Evolutionary conservation across 2,888 invertebrate genomes (phyloP).

Genomic region (Cecidostiba fungosa): DNA sequence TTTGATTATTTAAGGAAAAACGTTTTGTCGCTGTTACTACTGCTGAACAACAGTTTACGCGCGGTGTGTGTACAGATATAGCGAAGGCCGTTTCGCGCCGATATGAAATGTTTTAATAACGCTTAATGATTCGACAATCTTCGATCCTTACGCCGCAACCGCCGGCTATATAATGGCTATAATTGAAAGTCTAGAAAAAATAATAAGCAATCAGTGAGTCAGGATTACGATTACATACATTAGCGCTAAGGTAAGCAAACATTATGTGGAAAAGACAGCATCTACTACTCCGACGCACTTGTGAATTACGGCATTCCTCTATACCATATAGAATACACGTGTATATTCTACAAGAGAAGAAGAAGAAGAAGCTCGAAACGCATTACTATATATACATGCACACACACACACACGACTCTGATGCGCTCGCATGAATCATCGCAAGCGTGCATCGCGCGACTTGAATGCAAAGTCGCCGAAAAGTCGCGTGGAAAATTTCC

Average conservation of each 20-base stretch:
- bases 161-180: background rate
- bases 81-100: background rate
- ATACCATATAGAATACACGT: background rate
- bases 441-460: slow-evolving; percentile 1
- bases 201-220: slow-evolving; percentile 42
- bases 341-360: background rate
- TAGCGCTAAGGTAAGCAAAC: slow-evolving; percentile 38
- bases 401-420: background rate
- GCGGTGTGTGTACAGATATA: background rate
- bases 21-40: background rate
- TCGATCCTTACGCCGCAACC: slow-evolving; percentile 17
- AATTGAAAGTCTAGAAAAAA: slow-evolving; percentile 29
- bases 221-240: slow-evolving; percentile 46
- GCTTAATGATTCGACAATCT: slow-evolving; percentile 37
- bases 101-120: slow-evolving; percentile 35
- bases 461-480: slow-evolving; percentile 46
- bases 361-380: slow-evolving; percentile 20
- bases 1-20: background rate
- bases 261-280: slow-evolving; percentile 33
- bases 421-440: slow-evolving; percentile 31
- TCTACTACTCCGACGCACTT: slow-evolving; percentile 15
- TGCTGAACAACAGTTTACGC: background rate
- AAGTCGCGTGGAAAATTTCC: slow-evolving; percentile 42
- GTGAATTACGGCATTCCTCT: slow-evolving; percentile 33
- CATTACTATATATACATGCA: background rate